Base-by-base conservation (phyloP, 2,797 vertebrate genomes). In the Lycodopsis pacificus region DNA sequence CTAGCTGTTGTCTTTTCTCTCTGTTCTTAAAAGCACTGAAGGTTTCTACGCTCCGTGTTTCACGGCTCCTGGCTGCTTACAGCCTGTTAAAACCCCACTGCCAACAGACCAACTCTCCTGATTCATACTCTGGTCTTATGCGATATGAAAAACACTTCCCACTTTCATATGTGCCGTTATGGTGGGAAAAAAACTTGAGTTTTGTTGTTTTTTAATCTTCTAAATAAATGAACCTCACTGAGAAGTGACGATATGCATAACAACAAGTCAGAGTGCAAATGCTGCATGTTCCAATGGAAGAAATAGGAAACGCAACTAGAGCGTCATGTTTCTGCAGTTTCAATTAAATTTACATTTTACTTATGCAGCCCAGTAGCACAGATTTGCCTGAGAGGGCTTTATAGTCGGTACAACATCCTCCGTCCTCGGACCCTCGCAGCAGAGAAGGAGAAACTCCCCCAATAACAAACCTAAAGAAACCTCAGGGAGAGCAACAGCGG, bases 51-150 rank as follows among this genome's bases (percentile, higher is more conserved):
- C 27, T 1, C 8, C 27, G 44, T 49, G n/a, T 44, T 61, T 77
- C 36, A n/a, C 56, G 12, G 17, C 77, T 57, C 40, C 25, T 15
- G 11, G 58, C 25, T 38, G 1, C 22, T 27, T 22, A 30, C 4
- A 58, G 63, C 27, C 49, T 32, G 40, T 38, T 72, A 57, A 58
- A 67, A 59, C 19, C 27, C 65, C 9, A 20, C 69, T 22, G 54
- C 46, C 53, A 70, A 27, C 27, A 27, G 25, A 25, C 25, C 2
- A 2, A 25, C 25, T 25, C 25, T 25, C 25, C 25, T 25, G 2
- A 25, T 25, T 25, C 25, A 25, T 25, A 25, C 25, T 25, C 25
- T 25, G 25, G 25, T 25, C 25, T 25, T 25, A 25, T 25, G 25
- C 25, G 25, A 25, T 2, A 25, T 25, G 25, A 25, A 25, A 25